Percentiles rank a stretch among this genome's conserved stretches.
phyloP scores from a whole-genome alignment of 2,113 vertebrate genomes.

The Galeopterus variegatus region DNA sequence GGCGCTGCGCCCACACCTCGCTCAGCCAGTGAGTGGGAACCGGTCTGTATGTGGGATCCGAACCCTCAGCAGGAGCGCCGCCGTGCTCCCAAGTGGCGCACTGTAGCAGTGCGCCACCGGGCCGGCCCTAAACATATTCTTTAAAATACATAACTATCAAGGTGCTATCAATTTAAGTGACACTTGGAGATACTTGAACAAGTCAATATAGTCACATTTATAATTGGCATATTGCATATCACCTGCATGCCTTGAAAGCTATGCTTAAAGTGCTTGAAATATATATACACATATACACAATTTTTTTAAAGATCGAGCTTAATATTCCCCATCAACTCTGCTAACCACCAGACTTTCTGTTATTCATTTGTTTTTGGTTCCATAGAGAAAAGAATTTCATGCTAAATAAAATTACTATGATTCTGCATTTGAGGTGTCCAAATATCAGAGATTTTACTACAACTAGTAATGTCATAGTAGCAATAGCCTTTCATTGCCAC shows the following conservation, averaged over 20 bases:
- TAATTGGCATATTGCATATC: background rate
- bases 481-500: background rate
- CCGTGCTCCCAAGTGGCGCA: too few species aligned
- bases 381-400: conserved; percentile 18
- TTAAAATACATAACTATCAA: conserved; percentile 49
- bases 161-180: background rate
- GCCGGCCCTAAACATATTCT: background rate
- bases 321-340: background rate
- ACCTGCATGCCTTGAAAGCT: background rate
- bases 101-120: too few species aligned
- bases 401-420: background rate
- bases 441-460: background rate
- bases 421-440: background rate
- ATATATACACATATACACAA: background rate
- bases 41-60: too few species aligned
- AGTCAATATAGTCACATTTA: background rate
- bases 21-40: too few species aligned
- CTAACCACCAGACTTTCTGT: background rate
- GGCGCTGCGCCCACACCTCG: too few species aligned
- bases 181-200: background rate
- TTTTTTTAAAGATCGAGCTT: background rate
- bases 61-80: too few species aligned
- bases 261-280: background rate
- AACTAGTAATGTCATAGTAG: background rate
- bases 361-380: background rate